A percentile compares a stretch with the other conserved stretches of the same genome.
phyloP scores from a whole-genome alignment of 1,140 invertebrate species.

The Grapholita molesta region DNA sequence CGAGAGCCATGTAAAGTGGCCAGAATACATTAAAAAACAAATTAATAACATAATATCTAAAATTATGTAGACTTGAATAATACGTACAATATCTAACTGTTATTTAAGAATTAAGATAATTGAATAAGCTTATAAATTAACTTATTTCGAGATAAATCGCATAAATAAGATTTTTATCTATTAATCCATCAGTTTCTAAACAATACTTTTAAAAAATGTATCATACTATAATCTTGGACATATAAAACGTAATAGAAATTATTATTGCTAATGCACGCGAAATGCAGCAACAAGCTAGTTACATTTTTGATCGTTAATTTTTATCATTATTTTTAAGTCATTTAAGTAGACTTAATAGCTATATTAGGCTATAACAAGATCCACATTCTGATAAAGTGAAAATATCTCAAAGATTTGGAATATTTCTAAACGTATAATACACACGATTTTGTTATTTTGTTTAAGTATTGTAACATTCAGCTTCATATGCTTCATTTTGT shows the following conservation, averaged over 20 bases:
- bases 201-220: not conserved
- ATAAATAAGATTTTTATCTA: not conserved
- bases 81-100: not conserved
- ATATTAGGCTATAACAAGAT: not conserved
- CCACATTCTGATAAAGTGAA: no score
- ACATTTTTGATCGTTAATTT: not conserved
- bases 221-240: not conserved
- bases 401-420: no score
- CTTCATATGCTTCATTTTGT: no score
- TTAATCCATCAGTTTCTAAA: not conserved
- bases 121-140: not conserved
- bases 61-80: not conserved
- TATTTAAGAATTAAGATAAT: not conserved
- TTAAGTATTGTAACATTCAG: no score
- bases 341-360: no score
- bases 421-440: no score
- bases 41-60: not conserved
- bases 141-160: not conserved
- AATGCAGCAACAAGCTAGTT: not conserved
- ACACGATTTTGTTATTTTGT: no score
- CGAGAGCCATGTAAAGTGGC: conserved; percentile 7
- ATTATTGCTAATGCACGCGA: not conserved
- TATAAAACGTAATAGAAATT: not conserved
- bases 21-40: not conserved
- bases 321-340: not conserved